These are phyloP conservation scores for Atta colombica DNA, from an alignment of 1,140 invertebrate species.

Conservation along the genomic window DNA sequence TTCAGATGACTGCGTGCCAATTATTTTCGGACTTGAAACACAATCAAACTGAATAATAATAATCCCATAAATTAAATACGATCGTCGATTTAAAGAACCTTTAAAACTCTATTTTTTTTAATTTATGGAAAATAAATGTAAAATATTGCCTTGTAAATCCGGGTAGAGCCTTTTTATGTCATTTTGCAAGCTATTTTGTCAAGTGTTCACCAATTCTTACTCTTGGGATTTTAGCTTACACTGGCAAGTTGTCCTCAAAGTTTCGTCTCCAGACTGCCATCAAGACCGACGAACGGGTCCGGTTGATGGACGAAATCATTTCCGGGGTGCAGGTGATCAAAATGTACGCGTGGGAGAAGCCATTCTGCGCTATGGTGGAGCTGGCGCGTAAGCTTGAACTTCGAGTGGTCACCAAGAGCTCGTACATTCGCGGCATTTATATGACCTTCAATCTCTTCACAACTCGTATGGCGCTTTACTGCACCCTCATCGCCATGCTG, in stretches of 20 bases:
- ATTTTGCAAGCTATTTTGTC: not conserved
- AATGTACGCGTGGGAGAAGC: slow-evolving; percentile 93
- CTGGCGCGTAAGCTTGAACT: slow-evolving; percentile 89
- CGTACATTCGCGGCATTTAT: slow-evolving; percentile 91
- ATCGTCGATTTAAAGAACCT: no score
- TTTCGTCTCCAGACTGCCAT: slow-evolving; percentile 89
- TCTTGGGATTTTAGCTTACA: slow-evolving; percentile 86
- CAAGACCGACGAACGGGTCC: slow-evolving; percentile 91
- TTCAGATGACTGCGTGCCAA: no score
- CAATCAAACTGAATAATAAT: no score
- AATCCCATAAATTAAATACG: no score
- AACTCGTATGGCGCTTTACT: slow-evolving; percentile 89
- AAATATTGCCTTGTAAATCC: no score
- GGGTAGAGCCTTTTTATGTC: not conserved
- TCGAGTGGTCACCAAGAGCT: slow-evolving; percentile 88
- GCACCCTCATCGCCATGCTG: slow-evolving; percentile 89
- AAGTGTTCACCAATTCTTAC: not conserved
- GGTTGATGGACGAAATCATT: slow-evolving; percentile 93
- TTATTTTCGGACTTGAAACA: no score
- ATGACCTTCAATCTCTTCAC: slow-evolving; percentile 91
- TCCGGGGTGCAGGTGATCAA: slow-evolving; percentile 92
- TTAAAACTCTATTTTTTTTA: not conserved
- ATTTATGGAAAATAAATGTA: not conserved
- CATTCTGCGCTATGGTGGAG: slow-evolving; percentile 89
- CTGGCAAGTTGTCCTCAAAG: slow-evolving; percentile 89